Base-by-base conservation (phyloP, 37 sponge, comb jelly and placozoan species). In the Amphimedon queenslandica region DNA sequence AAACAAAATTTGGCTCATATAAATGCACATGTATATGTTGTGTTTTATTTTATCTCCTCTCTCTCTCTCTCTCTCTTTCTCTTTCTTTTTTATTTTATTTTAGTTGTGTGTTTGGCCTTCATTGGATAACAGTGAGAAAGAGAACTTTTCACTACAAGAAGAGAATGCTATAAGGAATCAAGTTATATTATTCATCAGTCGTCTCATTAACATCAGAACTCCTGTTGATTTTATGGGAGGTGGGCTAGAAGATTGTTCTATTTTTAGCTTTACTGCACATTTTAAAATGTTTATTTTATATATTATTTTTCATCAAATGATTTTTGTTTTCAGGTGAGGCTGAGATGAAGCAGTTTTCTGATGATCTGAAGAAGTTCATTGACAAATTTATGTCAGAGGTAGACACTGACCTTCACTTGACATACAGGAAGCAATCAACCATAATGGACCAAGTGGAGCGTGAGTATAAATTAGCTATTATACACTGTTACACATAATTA, bases 111-210 rank as follows among this genome's bases (percentile, higher is more conserved):
- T 67, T n/a, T 82, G 78, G 73, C 55, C 70, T 0, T 51, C 66
- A 1, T 70, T 78, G 65, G 34, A 64, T 33, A 70, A 73, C 20
- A 80, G 80, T 27, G 67, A 75, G 47, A 30, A 76, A 13, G 53
- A 47, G 61, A n/a, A 60, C 53, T 55, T 42, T n/a, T n/a, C 47
- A 2, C 55, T 79, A 38, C 80, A 75, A 42, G 90, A 89, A 38
- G 84, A 89, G 63, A 89, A 89, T 67, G 90, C 84, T 4, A 42
- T 80, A 29, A 61, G 47, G n/a, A 89, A 89, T 41, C 90, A 89
- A 57, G 32, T 89, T 23, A 30, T 89, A 16, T 63, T 89, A 16
- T 89, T 79, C 57, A 71, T 83, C 1, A 58, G 75, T 42, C 60
- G 90, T 30, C 71, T 89, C 39, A 83, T 89, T 36, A 43, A 66